Base-by-base conservation (phyloP, 2,797 vertebrate genomes). In the Falco cherrug region DNA sequence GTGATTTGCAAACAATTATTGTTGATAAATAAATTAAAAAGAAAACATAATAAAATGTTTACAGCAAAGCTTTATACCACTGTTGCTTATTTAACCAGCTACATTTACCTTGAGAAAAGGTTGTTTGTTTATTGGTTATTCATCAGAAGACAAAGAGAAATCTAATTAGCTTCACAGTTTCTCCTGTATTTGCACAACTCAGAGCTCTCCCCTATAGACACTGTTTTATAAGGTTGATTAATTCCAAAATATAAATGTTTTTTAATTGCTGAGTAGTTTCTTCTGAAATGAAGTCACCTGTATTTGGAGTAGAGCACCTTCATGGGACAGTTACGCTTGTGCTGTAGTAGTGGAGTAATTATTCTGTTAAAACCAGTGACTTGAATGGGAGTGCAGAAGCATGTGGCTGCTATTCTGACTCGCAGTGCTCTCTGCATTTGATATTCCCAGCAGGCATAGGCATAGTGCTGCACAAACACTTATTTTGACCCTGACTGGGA, bases 171-270 rank as follows among this genome's bases (percentile, higher is more conserved):
- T 24, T 39, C 51, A 45, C 39, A 3, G 1, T 28, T 10, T 81
- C 47, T 77, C 11, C 60, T 69, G 0, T 69, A 14, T 51, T 67
- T 43, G 22, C 41, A 51, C 20, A 69, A 7, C 22, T 41, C 0
- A 0, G 0, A 45, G 21, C 26, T 76, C n/a, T 65, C 16, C 4
- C 8, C 21, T 71, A 0, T 17, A 26, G 33, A 48, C 26, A 0
- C n/a, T 20, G 26, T 63, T 70, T 61, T 29, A 1, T 37, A 63
- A 71, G 8, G 11, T 37, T 29, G 8, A 60, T 82, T 48, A 64
- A 56, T 81, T 86, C 1, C 5, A 75, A 87, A 81, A 68, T 16
- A 48, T 0, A 14, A 20, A 0, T 29, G 9, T 35, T 43, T 60
- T 78, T 63, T 37, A 71, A 68, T 22, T n/a, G 13, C n/a, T 37